phyloP scores from a whole-genome alignment of 2,797 vertebrate genomes.

The Acestrorhynchus altus region DNA sequence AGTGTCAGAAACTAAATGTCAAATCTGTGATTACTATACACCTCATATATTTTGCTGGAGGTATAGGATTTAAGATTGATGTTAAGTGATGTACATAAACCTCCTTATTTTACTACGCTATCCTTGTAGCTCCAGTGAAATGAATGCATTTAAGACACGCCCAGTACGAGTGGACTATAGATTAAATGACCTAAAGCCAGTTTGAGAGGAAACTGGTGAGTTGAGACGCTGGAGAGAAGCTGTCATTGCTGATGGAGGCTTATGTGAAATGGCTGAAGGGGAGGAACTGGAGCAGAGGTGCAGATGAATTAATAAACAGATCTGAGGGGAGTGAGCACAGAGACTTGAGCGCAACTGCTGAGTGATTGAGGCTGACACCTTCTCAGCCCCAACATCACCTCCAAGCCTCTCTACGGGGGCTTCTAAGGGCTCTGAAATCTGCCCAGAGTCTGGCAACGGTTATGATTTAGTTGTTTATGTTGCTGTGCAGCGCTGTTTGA shows the following conservation, averaged over 20 bases:
- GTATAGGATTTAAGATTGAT: no score
- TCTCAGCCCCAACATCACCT: background rate
- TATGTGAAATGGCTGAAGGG: background rate
- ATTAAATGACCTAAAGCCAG: background rate
- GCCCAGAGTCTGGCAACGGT: background rate
- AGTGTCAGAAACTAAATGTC: no score
- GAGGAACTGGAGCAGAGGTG: background rate
- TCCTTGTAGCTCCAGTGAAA: no score
- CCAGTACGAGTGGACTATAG: no score
- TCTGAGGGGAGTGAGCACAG: background rate
- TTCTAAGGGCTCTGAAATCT: background rate
- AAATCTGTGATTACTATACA: no score
- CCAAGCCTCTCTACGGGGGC: background rate
- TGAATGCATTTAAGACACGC: no score
- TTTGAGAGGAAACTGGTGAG: no score
- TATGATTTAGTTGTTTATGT: background rate
- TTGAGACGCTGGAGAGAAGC: background rate
- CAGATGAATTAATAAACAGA: conserved; percentile 8
- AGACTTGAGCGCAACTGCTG: background rate
- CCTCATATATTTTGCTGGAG: no score
- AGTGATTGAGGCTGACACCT: conserved; percentile 3
- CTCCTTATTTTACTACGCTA: no score
- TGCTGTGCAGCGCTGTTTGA: background rate
- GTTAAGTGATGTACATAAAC: no score
- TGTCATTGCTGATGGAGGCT: background rate